phyloP scores from a whole-genome alignment of 2,113 vertebrate species.

The Propithecus coquereli region DNA sequence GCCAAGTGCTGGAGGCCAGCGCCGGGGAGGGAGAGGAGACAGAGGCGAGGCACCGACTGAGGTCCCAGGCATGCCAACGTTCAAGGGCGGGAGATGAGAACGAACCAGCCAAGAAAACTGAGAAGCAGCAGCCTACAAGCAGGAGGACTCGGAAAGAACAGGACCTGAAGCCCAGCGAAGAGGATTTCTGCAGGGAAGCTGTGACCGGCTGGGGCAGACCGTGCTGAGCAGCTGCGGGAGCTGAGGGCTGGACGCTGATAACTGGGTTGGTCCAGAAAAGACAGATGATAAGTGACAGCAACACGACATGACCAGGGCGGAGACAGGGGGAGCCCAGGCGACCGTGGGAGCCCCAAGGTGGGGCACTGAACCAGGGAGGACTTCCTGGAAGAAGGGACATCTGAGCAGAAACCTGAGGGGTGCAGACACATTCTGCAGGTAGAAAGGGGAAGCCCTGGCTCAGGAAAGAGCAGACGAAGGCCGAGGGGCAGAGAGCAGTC shows the following conservation, averaged over 20 bases:
- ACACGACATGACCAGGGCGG: rapidly evolving
- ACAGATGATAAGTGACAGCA: background rate
- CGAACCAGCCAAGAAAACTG: background rate
- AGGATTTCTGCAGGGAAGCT: background rate
- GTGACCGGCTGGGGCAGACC: rapidly evolving
- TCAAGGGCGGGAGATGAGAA: background rate
- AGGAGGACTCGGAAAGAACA: too few species aligned
- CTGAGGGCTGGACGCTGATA: background rate
- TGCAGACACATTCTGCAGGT: background rate
- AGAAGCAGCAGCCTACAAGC: background rate
- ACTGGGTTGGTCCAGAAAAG: background rate
- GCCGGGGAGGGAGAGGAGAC: background rate
- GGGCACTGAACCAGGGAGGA: background rate
- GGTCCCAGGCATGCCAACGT: rapidly evolving
- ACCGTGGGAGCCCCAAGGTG: background rate
- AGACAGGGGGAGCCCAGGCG: background rate
- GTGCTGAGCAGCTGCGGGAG: background rate
- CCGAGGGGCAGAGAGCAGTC: background rate
- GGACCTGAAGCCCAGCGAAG: background rate
- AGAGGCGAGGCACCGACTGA: too few species aligned
- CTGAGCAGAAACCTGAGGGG: background rate
- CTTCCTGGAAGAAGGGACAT: background rate
- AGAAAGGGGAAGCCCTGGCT: background rate
- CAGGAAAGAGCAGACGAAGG: too few species aligned
- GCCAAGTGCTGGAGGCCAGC: background rate